phyloP scores from a whole-genome alignment of 2,797 vertebrate genomes.

The Chelon labrosus region DNA sequence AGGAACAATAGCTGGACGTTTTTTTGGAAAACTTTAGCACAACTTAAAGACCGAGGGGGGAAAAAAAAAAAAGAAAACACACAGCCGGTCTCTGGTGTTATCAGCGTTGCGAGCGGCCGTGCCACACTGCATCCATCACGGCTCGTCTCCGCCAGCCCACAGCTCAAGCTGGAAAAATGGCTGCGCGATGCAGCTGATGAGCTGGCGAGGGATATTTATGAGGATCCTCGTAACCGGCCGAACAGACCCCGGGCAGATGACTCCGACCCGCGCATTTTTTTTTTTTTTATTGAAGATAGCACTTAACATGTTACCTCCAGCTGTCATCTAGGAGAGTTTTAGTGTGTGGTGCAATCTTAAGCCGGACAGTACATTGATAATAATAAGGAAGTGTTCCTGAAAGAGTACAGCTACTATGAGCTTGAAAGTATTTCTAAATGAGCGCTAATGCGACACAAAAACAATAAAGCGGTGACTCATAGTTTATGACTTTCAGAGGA shows the following conservation, averaged over 20 bases:
- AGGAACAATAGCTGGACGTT: background rate
- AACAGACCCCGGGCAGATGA: conserved; percentile 82
- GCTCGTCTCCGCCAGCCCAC: conserved; percentile 73
- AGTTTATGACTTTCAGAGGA: conserved; percentile 16
- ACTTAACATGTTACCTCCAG: conserved; percentile 75
- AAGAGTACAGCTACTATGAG: background rate
- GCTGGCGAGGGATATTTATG: conserved; percentile 87
- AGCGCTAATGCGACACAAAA: conserved; percentile 9
- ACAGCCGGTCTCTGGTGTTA: conserved; percentile 41
- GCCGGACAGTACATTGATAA: conserved; percentile 52
- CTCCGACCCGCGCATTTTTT: conserved; percentile 34
- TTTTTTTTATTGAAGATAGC: conserved; percentile 57
- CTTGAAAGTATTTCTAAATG: background rate
- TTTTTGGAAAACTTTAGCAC: background rate
- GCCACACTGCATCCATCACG: conserved; percentile 83
- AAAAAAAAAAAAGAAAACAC: conserved; percentile 6
- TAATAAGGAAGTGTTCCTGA: conserved; percentile 31
- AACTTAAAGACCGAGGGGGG: background rate
- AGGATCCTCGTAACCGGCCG: conserved; percentile 79
- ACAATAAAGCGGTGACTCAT: conserved; percentile 13
- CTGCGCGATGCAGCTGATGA: conserved; percentile 78
- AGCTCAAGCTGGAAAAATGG: conserved; percentile 63
- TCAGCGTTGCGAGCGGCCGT: conserved; percentile 58
- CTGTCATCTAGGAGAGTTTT: conserved; percentile 63
- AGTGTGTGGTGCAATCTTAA: conserved; percentile 27